phyloP scores from a whole-genome alignment of 2,888 invertebrate species.

The Serrognathus titanus region DNA sequence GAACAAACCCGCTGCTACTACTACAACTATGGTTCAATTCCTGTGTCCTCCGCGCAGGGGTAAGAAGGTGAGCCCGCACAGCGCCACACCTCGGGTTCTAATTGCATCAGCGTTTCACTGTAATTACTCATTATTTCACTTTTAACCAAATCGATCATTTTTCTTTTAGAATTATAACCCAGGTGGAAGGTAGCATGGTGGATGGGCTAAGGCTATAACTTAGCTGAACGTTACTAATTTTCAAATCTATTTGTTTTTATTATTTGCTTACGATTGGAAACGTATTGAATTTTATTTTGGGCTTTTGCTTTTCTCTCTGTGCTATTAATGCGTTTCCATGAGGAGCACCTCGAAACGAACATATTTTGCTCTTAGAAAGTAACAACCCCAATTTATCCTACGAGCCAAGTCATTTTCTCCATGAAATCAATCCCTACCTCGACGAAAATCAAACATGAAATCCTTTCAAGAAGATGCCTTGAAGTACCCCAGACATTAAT shows the following conservation, averaged over 20 bases:
- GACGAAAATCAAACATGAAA: too few species aligned
- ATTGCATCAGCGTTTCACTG: constrained; percentile 7
- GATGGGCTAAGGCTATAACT: constrained; percentile 31
- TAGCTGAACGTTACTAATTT: constrained; percentile 1
- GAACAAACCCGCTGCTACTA: constrained; percentile 88
- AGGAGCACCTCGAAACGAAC: too few species aligned
- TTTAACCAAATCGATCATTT: constrained; percentile 8
- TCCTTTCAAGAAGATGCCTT: too few species aligned
- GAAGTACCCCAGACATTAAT: too few species aligned
- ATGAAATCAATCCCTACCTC: too few species aligned
- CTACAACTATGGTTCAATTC: constrained; percentile 87
- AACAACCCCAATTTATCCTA: too few species aligned
- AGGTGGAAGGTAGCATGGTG: constrained; percentile 41
- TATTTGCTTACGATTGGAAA: neutral
- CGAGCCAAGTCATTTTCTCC: too few species aligned
- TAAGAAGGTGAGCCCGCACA: constrained; percentile 72
- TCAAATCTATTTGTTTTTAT: neutral
- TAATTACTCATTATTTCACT: constrained; percentile 13
- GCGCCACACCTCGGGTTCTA: constrained; percentile 38
- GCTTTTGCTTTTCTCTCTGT: too few species aligned
- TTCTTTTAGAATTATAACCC: constrained; percentile 29
- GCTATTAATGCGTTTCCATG: too few species aligned
- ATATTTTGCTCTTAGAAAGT: too few species aligned
- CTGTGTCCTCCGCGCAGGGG: constrained; percentile 87
- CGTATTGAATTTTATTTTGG: too few species aligned